Base-by-base conservation (phyloP, 2,797 vertebrate genomes). In the Onychomys leucogaster region DNA sequence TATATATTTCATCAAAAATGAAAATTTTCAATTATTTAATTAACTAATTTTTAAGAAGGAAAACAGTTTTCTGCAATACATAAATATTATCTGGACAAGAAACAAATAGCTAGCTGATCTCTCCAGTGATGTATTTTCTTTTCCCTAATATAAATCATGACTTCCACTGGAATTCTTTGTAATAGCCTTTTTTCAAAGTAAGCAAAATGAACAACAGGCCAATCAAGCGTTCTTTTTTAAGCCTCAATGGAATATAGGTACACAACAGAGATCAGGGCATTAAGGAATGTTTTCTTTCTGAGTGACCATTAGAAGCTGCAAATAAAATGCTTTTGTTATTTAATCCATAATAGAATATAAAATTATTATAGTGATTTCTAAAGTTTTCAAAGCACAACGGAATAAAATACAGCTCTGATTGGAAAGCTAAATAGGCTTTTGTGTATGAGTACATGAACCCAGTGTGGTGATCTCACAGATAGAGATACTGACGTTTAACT, bases 361-460 rank as follows among this genome's bases (percentile, higher is more conserved):
- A 92, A 73, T 37, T 76, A 46, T 91, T 87, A n/a, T 77, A 57
- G 0, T 43, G 69, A 41, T 67, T 52, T 82, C 80, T 27, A 96
- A 34, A 9, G 46, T 49, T 29, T 83, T 89, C n/a, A 91, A 83
- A 65, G 10, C 29, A 91, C 10, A 19, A 13, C 80, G 32, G 13
- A 4, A 37, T 85, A 78, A 83, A 41, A 57, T 17, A 17, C 14
- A 14, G 23, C 5, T 94, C 93, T 91, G 65, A 86, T 43, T 89
- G 71, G 85, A 94, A 93, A 95, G 17, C 32, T 19, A 91, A 86
- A 55, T 55, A 69, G 17, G 0, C 1, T 17, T 88, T 61, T 82
- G 17, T 46, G n/a, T 84, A 52, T 90, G 52, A 93, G 23, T 52
- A 90, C 16, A 77, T 81, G 76, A 93, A 81, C 81, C 90, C 75